Base-by-base conservation (phyloP, 1,140 invertebrate species). In the fruit fly (Drosophila melanogaster) region DNA sequence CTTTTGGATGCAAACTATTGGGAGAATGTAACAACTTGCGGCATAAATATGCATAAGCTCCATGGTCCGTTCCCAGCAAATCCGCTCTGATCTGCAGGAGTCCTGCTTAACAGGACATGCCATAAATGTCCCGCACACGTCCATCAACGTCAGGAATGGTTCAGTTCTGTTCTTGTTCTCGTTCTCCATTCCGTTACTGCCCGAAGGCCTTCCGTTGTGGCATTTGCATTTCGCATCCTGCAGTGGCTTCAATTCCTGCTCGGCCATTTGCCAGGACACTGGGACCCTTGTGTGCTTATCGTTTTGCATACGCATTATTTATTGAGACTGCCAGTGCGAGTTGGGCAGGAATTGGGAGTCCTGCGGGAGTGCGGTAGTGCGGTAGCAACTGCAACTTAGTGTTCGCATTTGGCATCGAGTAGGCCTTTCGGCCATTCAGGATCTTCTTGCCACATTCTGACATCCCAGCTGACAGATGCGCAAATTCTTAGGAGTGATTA, bases 261-360 rank as follows among this genome's bases (percentile, higher is more conserved):
- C 59, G 78, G 70, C 64, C 83, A 86, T 81, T 86, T 81, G 67
- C 40, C 67, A 41, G 65, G 53, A 50, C 38, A 11, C 43, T 10
- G n/a, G 37, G 43, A 59, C 65, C 64, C 66, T 71, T 87, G 76
- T 83, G 83, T 66, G 75, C 79, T 79, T 77, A 89, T 87, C 71
- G 76, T 84, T 87, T 79, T 89, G 83, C 84, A 79, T 84, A 74
- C 77, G 84, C 71, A 87, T 87, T 87, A 89, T 74, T 89, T 90
- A 87, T 87, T 81, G 62, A 73, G 64, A 53, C 47, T 26, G 37
- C 26, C 41, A 38, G 19, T 33, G 65, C 44, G 65, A 50, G 61
- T 14, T 46, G 37, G 30, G 17, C 40, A 12, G 14, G 66, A 8
- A 30, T 30, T 30, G 30, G 0, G 10, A 49, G 60, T 74, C 53